Conservation (phyloP, 1,140 invertebrate genomes). For the Drosophila arizonae region DNA sequence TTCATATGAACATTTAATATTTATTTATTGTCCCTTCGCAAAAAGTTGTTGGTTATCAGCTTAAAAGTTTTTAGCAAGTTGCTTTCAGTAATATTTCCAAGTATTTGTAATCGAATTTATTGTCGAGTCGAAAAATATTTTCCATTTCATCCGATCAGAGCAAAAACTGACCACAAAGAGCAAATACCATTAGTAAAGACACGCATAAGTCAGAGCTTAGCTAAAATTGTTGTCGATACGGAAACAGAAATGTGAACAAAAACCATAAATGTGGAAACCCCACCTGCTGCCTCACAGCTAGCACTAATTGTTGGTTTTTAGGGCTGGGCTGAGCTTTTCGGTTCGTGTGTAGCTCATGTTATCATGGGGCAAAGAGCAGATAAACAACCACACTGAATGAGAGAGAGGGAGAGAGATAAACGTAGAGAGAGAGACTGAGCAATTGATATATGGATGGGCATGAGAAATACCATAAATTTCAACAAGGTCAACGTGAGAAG, state of each 20-base stretch:
- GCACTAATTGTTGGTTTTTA: conserved; percentile 44
- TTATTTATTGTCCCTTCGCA: neutral
- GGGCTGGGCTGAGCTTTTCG: conserved; percentile 9
- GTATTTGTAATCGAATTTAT: conserved; percentile 22
- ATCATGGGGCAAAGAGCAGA: conserved; percentile 50
- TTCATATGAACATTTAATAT: no score
- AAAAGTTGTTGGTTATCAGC: conserved; percentile 2
- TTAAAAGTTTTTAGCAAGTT: neutral
- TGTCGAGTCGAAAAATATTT: conserved; percentile 11
- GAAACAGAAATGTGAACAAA: conserved; percentile 40
- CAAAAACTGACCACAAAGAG: conserved; percentile 12
- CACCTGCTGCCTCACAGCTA: conserved; percentile 19
- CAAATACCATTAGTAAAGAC: conserved; percentile 19
- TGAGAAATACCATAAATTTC: conserved; percentile 72
- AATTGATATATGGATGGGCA: conserved; percentile 31
- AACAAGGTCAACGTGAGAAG: conserved; percentile 68
- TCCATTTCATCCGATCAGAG: conserved; percentile 3
- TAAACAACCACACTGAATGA: conserved; percentile 47
- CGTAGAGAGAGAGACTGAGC: neutral
- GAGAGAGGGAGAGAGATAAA: neutral
- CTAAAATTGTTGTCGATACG: conserved; percentile 20
- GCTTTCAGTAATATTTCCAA: neutral
- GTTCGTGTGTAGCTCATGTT: conserved; percentile 51
- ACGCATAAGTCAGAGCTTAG: conserved; percentile 38
- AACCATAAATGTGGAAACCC: conserved; percentile 9